Percentiles rank a stretch among this genome's conserved stretches.
phyloP scores from a whole-genome alignment of 2,797 vertebrate species.

The Cryptoprocta ferox region DNA sequence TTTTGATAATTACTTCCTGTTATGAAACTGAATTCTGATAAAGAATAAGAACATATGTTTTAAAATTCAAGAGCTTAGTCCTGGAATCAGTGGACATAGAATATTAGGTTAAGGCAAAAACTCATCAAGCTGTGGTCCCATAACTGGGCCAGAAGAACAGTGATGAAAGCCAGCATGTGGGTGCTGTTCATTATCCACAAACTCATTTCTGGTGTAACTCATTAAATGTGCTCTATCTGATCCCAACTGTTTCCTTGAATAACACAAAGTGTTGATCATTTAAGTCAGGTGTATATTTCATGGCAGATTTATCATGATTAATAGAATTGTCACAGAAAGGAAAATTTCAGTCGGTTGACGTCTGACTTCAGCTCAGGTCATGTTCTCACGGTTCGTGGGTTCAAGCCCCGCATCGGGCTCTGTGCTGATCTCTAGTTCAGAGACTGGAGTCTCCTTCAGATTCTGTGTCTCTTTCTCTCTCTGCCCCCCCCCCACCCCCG shows the following conservation, averaged over 20 bases:
- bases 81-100: neutral
- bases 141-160: neutral
- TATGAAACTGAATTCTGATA: neutral
- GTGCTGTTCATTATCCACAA: neutral
- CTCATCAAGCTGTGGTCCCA: neutral
- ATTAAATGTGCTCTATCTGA: neutral
- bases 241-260: neutral
- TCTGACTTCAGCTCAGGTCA: too few relatives aligned
- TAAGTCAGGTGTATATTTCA: neutral
- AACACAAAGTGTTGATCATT: neutral
- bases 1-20: neutral
- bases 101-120: neutral
- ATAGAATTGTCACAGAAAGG: neutral
- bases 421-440: too few relatives aligned
- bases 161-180: neutral
- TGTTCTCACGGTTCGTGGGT: too few relatives aligned
- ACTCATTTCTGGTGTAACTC: neutral
- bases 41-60: neutral
- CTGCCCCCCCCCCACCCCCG: too few relatives aligned
- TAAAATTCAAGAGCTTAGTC: constrained; percentile 21
- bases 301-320: neutral
- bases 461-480: too few relatives aligned
- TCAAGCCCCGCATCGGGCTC: too few relatives aligned
- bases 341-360: neutral
- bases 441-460: too few relatives aligned